These are phyloP conservation scores for Bursaphelenchus okinawaensis DNA, from an alignment of 2,888 invertebrate genomes.

Conservation along the genomic window DNA sequence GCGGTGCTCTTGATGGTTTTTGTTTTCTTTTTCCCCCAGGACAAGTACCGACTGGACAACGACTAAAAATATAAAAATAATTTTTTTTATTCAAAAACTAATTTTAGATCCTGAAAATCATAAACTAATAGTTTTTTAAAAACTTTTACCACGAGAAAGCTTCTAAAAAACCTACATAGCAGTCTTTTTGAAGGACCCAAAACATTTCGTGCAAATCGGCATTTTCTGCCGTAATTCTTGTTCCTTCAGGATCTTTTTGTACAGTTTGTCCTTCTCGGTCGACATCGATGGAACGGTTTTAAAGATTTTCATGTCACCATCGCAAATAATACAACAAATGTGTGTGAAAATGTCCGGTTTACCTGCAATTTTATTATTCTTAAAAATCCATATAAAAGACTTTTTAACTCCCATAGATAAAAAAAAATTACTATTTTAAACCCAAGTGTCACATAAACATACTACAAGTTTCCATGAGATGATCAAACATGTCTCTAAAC, in stretches of 20 bases:
- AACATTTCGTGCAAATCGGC: slow-evolving; percentile 11
- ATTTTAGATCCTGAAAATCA: background rate
- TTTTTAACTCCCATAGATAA: no score
- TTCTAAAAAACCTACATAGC: slow-evolving; percentile 6
- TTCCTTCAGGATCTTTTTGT: slow-evolving; percentile 1
- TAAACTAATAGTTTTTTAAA: background rate
- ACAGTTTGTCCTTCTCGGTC: slow-evolving; percentile 11
- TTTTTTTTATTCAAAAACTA: background rate
- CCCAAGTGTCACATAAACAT: no score
- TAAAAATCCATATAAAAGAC: background rate
- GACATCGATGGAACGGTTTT: background rate
- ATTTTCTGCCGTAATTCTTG: slow-evolving; percentile 11
- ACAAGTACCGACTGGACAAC: slow-evolving; percentile 13
- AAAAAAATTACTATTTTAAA: no score
- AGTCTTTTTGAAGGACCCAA: slow-evolving; percentile 7
- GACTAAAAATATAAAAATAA: slow-evolving; percentile 10
- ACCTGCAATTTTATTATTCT: background rate
- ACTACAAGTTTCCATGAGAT: background rate
- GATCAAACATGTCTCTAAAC: slow-evolving; percentile 12
- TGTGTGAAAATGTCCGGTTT: background rate
- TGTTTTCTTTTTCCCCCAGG: slow-evolving; percentile 1
- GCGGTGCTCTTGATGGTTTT: slow-evolving; percentile 7
- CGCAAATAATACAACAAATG: slow-evolving; percentile 9
- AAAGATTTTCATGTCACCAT: slow-evolving; percentile 3
- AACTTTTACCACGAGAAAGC: no score